Evolutionary conservation across 2,113 vertebrate genomes (phyloP).

Genomic region (Apaloderma vittatum): DNA sequence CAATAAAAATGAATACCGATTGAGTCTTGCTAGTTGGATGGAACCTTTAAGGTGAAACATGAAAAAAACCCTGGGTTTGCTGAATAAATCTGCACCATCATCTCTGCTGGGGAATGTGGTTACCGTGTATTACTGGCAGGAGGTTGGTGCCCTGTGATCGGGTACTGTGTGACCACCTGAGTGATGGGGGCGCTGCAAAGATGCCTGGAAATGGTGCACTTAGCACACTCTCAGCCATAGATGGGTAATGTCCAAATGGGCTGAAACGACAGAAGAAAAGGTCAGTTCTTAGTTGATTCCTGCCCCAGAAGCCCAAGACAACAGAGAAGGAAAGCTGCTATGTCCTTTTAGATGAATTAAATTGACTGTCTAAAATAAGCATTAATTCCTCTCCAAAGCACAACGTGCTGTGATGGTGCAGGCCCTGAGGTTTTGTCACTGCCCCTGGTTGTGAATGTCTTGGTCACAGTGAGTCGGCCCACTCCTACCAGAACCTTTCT

Average conservation of each 20-base stretch:
- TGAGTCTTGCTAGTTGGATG: neutral
- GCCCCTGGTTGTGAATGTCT: neutral
- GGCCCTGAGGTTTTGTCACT: neutral
- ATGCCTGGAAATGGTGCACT: neutral
- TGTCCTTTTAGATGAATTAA: neutral
- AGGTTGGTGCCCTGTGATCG: neutral
- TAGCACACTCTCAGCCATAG: neutral
- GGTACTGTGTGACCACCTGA: neutral
- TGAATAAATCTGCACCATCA: neutral
- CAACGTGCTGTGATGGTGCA: neutral
- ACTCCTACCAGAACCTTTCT: neutral
- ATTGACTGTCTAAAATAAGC: neutral
- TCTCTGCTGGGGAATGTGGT: neutral
- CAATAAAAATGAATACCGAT: neutral
- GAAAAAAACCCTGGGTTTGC: neutral
- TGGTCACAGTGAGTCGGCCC: neutral
- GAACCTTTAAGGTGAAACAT: neutral
- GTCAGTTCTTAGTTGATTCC: neutral
- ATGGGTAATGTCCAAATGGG: neutral
- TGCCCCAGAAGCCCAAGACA: neutral
- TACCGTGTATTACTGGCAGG: neutral
- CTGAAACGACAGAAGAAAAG: neutral
- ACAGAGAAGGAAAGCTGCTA: neutral
- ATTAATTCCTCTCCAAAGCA: neutral
- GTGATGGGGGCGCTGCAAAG: neutral